Base-by-base conservation (phyloP, 1,140 invertebrate species). In the Drosophila persimilis region DNA sequence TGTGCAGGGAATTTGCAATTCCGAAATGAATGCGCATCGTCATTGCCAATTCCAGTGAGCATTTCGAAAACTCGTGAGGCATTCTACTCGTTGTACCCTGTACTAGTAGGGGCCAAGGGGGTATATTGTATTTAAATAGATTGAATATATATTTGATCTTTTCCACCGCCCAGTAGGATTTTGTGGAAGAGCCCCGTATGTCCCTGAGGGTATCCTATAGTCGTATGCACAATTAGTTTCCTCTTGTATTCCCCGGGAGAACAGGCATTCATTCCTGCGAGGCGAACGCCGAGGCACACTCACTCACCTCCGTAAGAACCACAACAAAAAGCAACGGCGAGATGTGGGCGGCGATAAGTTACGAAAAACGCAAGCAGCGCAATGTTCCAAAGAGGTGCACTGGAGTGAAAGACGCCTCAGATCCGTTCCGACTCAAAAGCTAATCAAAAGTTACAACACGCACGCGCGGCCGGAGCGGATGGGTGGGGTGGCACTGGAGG, bases 371-470 rank as follows among this genome's bases (percentile, higher is more conserved):
- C 57, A 80, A 61, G 73, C 65, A 35, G 31, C 59, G 65, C 65
- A 71, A 74, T 75, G 60, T 71, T 71, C 72, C 65, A 61, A 71
- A 71, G 65, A 73, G 58, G 73, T 47, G 71, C 31, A 35, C 56
- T 35, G 66, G 35, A 43, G 56, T 54, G 48, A 50, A 62, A 70
- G 79, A 78, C 48, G 51, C 59, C 53, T 45, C 44, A 55, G 15
- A 69, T 56, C 57, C 52, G 67, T 51, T 50, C 55, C 45, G 31
- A 51, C 64, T 39, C 24, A 47, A 41, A 24, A 74, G 65, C 77
- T 85, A 86, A 88, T 85, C 81, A 85, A 85, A 86, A 85, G 81
- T 86, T 85, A 81, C 81, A 80, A 77, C 77, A 86, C 83, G 81
- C 81, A 85, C 77, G 77, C 81, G 81, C 62, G 22, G 31, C 54